These are phyloP conservation scores for Microctonus hyperodae DNA, from an alignment of 2,888 invertebrate species.

Conservation along the genomic window DNA sequence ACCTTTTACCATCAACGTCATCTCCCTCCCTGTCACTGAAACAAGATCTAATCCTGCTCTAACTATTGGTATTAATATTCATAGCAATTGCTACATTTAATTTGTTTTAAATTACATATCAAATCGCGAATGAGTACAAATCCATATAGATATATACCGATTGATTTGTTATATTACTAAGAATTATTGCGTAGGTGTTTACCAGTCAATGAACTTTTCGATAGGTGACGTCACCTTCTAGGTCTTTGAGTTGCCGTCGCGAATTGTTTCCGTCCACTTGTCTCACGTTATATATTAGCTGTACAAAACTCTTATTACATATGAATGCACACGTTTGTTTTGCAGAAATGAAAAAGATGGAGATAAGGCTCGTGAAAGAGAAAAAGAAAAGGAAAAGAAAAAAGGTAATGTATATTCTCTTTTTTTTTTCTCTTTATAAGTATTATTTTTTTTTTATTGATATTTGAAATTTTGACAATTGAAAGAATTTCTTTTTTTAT, in stretches of 20 bases:
- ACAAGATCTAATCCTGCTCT: not conserved
- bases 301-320: not conserved
- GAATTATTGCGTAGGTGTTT: not conserved
- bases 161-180: constrained; percentile 15
- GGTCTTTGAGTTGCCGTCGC: not conserved
- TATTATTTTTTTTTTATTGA: too few relatives aligned
- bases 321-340: constrained; percentile 10
- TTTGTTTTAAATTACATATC: not conserved
- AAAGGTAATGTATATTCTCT: constrained; percentile 48
- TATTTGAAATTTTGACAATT: too few relatives aligned
- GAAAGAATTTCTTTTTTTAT: not conserved
- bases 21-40: not conserved
- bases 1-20: constrained; percentile 11
- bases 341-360: constrained; percentile 56
- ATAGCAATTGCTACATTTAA: not conserved
- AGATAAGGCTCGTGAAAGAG: constrained; percentile 51
- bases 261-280: not conserved
- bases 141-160: not conserved
- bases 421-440: not conserved
- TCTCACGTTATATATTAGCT: not conserved
- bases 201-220: constrained; percentile 15
- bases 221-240: constrained; percentile 11
- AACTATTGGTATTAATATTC: not conserved
- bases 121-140: not conserved
- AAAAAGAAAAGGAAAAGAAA: constrained; percentile 58